These are phyloP conservation scores for Thamnophis elegans DNA, from an alignment of 2,797 vertebrate species.

Conservation along the genomic window DNA sequence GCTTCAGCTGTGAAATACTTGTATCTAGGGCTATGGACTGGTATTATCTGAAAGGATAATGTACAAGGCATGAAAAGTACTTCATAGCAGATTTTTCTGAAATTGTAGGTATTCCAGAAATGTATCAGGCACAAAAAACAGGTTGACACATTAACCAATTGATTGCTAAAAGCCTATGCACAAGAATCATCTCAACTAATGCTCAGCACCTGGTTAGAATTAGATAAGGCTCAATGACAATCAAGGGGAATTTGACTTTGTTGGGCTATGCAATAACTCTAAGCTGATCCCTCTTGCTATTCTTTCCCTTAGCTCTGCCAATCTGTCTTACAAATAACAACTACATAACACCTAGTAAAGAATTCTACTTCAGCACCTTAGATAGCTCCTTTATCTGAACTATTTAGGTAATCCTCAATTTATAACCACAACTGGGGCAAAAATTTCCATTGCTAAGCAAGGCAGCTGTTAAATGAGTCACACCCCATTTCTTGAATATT, in stretches of 20 bases:
- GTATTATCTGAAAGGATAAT: neutral
- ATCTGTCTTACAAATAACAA: neutral
- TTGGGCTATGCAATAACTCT: neutral
- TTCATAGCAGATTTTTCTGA: neutral
- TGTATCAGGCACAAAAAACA: neutral
- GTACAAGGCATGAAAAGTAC: neutral
- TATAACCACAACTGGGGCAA: neutral
- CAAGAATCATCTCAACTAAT: neutral
- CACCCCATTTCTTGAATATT: neutral
- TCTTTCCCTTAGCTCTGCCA: neutral
- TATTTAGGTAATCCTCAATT: neutral
- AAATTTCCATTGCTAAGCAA: neutral
- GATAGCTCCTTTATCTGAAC: neutral
- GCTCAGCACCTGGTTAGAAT: neutral
- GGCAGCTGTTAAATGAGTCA: neutral
- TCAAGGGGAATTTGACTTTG: neutral
- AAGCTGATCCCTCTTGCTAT: neutral
- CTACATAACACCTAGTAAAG: neutral
- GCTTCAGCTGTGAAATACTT: neutral
- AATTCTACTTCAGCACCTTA: slow-evolving; percentile 6
- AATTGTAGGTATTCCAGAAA: neutral
- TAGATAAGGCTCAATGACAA: neutral
- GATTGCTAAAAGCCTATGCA: neutral
- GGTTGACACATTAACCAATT: neutral
- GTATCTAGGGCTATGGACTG: neutral